Percentiles rank a stretch among this genome's conserved stretches.
These are phyloP conservation scores for Hexactinellida sp. DNA, from an alignment of 37 sponge, comb jelly and placozoan genomes.

Conservation along the genomic window DNA sequence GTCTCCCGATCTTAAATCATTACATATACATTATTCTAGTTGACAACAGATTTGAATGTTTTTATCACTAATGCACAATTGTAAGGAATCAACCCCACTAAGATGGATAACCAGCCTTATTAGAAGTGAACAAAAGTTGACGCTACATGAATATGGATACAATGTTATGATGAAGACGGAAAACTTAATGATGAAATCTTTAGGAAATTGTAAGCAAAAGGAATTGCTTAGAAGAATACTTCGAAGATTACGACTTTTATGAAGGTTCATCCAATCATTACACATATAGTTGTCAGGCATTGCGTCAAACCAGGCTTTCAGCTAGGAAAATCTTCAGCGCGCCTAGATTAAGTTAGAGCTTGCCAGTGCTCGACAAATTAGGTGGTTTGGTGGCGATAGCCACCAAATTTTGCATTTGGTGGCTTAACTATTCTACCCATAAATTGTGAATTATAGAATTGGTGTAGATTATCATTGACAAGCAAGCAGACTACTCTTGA, in stretches of 20 bases:
- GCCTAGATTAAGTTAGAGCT: too few species aligned
- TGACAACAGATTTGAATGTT: not conserved
- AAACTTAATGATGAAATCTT: not conserved
- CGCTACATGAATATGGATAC: not conserved
- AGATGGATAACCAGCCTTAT: not conserved
- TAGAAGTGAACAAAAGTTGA: not conserved
- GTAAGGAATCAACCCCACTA: too few species aligned
- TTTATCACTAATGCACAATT: too few species aligned
- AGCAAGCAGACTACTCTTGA: not conserved
- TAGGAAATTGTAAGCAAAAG: constrained; percentile 6
- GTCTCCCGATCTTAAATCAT: too few species aligned
- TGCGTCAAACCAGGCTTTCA: not conserved
- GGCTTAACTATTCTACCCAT: too few species aligned
- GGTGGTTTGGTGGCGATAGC: too few species aligned
- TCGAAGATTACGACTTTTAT: not conserved
- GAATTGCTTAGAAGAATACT: not conserved
- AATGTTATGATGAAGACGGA: not conserved
- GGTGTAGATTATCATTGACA: not conserved
- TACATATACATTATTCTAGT: too few species aligned
- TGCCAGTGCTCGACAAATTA: too few species aligned
- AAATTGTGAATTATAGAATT: not conserved
- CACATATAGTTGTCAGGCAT: not conserved
- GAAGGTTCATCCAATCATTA: not conserved
- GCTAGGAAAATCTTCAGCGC: too few species aligned
- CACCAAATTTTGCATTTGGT: too few species aligned